A percentile compares a stretch with the other conserved stretches of the same genome.
Conservation (phyloP, 2,113 vertebrate species). For the Circaetus gallicus region DNA sequence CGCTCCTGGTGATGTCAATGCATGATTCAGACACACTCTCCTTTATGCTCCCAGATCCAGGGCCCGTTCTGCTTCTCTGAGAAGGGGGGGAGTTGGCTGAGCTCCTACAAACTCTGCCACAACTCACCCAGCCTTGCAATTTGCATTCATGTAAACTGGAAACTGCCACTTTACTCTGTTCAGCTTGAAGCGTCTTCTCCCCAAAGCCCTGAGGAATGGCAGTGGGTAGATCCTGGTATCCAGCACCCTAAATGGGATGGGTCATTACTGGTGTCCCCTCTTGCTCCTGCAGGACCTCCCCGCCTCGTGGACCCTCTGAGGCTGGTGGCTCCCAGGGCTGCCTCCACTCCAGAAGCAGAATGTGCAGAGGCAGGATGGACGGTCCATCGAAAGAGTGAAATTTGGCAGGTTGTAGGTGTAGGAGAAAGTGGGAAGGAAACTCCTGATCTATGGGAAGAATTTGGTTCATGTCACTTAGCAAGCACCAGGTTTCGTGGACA, state of each 20-base stretch:
- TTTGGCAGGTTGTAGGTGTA: not conserved
- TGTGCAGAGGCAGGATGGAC: not conserved
- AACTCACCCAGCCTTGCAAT: not conserved
- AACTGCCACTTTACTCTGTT: not conserved
- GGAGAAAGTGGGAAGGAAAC: not conserved
- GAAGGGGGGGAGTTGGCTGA: not conserved
- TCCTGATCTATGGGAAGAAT: not conserved
- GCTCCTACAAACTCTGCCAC: not conserved
- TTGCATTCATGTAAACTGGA: not conserved
- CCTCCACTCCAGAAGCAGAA: not conserved
- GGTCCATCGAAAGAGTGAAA: not conserved
- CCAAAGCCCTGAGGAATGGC: accelerated
- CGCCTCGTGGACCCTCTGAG: not conserved
- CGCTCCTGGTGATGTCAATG: not conserved
- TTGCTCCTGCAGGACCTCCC: not conserved
- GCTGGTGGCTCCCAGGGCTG: not conserved
- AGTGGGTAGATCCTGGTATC: not conserved
- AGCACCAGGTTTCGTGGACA: not conserved
- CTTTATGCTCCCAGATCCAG: not conserved
- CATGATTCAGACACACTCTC: not conserved
- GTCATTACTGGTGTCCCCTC: not conserved
- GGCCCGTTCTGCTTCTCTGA: not conserved
- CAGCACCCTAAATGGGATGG: not conserved
- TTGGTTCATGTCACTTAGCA: not conserved
- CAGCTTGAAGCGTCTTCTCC: not conserved